Evolutionary conservation across 2,797 vertebrate species (phyloP).

Genomic region (Meriones psammophilus): DNA sequence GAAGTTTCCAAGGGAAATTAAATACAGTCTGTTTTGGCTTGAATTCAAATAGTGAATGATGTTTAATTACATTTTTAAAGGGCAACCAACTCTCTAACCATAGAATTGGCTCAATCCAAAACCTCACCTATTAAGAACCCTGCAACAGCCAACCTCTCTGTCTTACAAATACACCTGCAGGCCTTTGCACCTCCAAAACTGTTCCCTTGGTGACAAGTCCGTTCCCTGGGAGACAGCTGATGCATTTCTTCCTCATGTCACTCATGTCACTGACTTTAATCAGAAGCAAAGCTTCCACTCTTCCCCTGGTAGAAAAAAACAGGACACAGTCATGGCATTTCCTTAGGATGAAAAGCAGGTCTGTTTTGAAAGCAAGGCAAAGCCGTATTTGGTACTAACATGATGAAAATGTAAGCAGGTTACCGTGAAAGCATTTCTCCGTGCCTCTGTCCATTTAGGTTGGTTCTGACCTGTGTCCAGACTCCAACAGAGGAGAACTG

Average conservation of each 20-base stretch:
- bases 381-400: neutral
- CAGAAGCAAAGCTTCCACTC: conserved; percentile 54
- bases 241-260: conserved; percentile 53
- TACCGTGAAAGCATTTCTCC: neutral
- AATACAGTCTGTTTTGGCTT: conserved; percentile 16
- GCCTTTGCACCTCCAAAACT: conserved; percentile 57
- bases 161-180: conserved; percentile 54
- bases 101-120: neutral
- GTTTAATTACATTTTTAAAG: conserved; percentile 55
- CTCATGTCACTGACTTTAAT: conserved; percentile 43
- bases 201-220: conserved; percentile 75
- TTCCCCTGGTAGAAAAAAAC: conserved; percentile 16
- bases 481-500: neutral
- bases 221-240: neutral
- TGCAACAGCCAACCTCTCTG: neutral
- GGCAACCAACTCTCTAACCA: neutral
- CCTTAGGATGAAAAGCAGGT: conserved; percentile 1
- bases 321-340: neutral
- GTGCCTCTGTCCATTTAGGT: neutral
- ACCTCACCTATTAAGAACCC: conserved; percentile 44
- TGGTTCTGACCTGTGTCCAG: neutral
- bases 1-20: conserved; percentile 59
- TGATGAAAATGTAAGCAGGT: neutral
- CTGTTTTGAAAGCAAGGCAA: conserved; percentile 27
- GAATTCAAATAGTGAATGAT: conserved; percentile 39